Base-by-base conservation (phyloP, 1,140 invertebrate genomes). In the Maniola jurtina region DNA sequence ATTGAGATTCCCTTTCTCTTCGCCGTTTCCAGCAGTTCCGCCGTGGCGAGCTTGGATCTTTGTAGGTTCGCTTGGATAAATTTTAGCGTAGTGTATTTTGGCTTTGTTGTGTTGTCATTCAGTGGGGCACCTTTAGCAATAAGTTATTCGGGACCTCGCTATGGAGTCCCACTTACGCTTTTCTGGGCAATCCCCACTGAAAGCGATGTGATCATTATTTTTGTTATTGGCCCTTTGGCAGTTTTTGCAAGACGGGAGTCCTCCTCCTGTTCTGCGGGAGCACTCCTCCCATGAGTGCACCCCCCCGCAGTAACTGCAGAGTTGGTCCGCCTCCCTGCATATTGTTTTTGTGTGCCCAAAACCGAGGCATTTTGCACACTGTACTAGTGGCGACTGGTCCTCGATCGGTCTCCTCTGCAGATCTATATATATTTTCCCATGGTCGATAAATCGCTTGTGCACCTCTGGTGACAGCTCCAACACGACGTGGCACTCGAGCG, bases 31-130 rank as follows among this genome's bases (percentile, higher is more conserved):
- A 73, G 5, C 9, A 73, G 59, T 59, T 73, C 72, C 0, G 61
- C 62, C 5, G 72, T 73, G 13, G 68, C 65, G 0, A 70, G 62
- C 40, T 70, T 58, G 14, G 61, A 65, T 4, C 64, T 42, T 34
- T 73, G 68, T 8, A 68, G 64, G 15, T 73, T 73, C 16, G 59
- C 68, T 45, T 73, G 72, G 33, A 70, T 66, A 13, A 65, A 33
- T 5, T 56, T n/a, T 9, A 54, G 11, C 14, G 11, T 7, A 2
- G 14, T n/a, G 42, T 36, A 25, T 47, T 33, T 56, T 11, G 13
- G 8, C n/a, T 55, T 16, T 8, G 13, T 40, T 42, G 40, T 8
- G 40, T 10, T 3, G 5, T n/a, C 13, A 3, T 6, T 11, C 5
- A 16, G 10, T 54, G 52, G 47, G 38, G 48, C 10, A 16, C 40